These are phyloP conservation scores for Anhinga rufa DNA, from an alignment of 2,113 vertebrate species.

Conservation along the genomic window DNA sequence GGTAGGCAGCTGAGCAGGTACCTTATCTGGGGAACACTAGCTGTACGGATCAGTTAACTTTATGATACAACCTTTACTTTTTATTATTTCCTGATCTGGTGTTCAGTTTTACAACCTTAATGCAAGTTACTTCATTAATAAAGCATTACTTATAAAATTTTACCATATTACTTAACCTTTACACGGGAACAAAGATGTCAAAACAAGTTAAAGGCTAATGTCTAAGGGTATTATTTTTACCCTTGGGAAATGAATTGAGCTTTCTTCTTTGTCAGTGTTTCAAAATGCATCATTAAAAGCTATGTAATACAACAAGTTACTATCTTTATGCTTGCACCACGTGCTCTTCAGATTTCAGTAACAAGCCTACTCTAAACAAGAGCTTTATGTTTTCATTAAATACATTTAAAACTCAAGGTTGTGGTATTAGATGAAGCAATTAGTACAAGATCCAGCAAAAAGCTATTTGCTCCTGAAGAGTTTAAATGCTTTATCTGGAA, in stretches of 20 bases:
- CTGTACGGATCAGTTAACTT: slow-evolving; percentile 47
- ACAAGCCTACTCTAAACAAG: slow-evolving; percentile 40
- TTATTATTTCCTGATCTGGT: slow-evolving; percentile 55
- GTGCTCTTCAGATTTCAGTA: slow-evolving; percentile 36
- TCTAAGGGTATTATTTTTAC: slow-evolving; percentile 29
- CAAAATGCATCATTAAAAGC: slow-evolving; percentile 16
- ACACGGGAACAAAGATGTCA: slow-evolving; percentile 33
- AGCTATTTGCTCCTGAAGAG: background rate
- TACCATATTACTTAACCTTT: slow-evolving; percentile 49
- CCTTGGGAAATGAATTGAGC: background rate
- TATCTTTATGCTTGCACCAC: background rate
- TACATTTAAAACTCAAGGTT: background rate
- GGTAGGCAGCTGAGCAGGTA: background rate
- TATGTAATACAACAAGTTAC: background rate
- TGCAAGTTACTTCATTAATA: slow-evolving; percentile 30
- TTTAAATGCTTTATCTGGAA: slow-evolving; percentile 13
- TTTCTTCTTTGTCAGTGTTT: background rate
- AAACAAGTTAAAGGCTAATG: slow-evolving; percentile 17
- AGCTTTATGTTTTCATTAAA: slow-evolving; percentile 43
- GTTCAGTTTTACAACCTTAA: slow-evolving; percentile 53
- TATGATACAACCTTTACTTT: slow-evolving; percentile 42
- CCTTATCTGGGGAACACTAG: slow-evolving; percentile 33
- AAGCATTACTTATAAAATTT: slow-evolving; percentile 50
- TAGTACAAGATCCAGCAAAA: background rate
- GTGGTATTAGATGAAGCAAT: background rate